phyloP scores from a whole-genome alignment of 2,113 vertebrate genomes.

The Tringa solitaria region DNA sequence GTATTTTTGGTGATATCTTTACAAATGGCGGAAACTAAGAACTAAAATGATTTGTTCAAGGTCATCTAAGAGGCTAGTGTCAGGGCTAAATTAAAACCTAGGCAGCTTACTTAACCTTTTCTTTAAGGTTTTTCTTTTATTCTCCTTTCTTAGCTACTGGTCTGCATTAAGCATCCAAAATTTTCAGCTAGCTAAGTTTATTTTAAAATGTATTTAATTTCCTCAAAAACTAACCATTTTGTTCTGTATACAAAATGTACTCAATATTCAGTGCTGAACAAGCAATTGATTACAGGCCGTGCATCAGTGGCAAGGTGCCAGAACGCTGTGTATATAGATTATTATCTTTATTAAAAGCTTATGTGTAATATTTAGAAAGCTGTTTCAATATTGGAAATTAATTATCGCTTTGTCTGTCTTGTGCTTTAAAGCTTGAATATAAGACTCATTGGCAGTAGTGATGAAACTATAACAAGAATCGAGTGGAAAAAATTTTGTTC shows the following conservation, averaged over 20 bases:
- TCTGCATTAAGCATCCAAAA: background rate
- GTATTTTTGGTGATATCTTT: background rate
- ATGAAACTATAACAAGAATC: background rate
- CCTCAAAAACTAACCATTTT: background rate
- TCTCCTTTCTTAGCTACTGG: background rate
- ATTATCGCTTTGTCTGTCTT: background rate
- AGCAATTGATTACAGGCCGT: background rate
- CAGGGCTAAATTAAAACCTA: background rate
- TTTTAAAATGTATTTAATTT: background rate
- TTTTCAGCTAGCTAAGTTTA: background rate
- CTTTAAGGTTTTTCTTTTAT: too few relatives aligned
- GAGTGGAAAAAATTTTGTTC: background rate
- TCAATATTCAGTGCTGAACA: background rate
- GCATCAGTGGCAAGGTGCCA: background rate
- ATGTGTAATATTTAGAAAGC: background rate
- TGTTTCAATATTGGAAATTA: background rate
- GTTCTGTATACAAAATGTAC: background rate
- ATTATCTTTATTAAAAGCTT: constrained; percentile 10
- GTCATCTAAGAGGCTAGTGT: background rate
- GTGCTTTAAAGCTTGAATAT: background rate
- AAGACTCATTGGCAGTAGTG: background rate
- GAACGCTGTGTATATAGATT: background rate
- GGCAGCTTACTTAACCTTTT: background rate
- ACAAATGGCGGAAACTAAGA: background rate
- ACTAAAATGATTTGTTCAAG: background rate